phyloP scores from a whole-genome alignment of 2,797 vertebrate genomes.

The Rallus crepitans region DNA sequence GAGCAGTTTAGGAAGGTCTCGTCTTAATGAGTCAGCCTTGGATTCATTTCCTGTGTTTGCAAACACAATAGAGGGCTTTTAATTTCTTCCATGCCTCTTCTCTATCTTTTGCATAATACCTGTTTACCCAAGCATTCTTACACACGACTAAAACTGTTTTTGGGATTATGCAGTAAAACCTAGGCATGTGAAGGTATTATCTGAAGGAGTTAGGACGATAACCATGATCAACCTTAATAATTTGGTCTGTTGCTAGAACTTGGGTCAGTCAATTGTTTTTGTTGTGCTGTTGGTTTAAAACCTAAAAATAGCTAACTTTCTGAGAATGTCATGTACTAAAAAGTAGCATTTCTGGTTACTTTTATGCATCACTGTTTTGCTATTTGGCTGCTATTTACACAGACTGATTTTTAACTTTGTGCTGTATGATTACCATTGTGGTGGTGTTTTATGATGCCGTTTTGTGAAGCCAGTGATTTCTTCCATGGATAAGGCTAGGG shows the following conservation, averaged over 20 bases:
- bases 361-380: neutral
- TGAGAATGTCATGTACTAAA: slow-evolving; percentile 27
- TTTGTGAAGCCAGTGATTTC: neutral
- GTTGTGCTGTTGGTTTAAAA: neutral
- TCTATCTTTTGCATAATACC: neutral
- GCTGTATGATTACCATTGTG: neutral
- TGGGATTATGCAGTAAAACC: neutral
- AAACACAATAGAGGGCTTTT: slow-evolving; percentile 26
- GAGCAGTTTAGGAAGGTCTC: neutral
- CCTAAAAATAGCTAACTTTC: slow-evolving; percentile 3
- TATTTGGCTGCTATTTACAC: slow-evolving; percentile 22
- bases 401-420: neutral
- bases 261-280: neutral
- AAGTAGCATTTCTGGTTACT: neutral
- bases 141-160: neutral
- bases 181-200: neutral
- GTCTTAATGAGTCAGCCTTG: slow-evolving; percentile 54
- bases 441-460: neutral
- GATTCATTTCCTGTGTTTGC: slow-evolving; percentile 60
- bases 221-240: neutral
- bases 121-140: neutral
- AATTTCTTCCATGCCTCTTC: slow-evolving; percentile 47
- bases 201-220: neutral
- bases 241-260: neutral
- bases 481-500: neutral